phyloP scores from a whole-genome alignment of 2,113 vertebrate species.

The Cygnus buccinator region DNA sequence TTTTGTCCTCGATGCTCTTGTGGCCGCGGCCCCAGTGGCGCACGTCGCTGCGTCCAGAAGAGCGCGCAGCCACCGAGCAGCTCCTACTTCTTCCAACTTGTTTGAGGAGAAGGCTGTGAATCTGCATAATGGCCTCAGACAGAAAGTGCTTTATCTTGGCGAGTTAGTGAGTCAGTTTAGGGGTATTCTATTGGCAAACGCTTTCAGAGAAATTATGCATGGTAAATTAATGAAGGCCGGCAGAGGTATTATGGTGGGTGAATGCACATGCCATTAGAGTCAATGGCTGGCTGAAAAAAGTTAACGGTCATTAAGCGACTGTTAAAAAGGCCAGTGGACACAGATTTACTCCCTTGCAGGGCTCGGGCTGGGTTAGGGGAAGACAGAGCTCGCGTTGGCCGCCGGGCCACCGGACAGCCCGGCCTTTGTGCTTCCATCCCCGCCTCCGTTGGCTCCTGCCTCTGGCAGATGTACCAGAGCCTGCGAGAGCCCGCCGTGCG shows the following conservation, averaged over 20 bases:
- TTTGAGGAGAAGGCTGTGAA: constrained; percentile 60
- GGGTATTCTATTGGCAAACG: constrained; percentile 78
- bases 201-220: constrained; percentile 85
- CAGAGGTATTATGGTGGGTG: constrained; percentile 72
- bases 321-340: constrained; percentile 67
- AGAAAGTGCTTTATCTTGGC: constrained; percentile 72
- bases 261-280: constrained; percentile 76
- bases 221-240: constrained; percentile 78
- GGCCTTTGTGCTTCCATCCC: constrained; percentile 9
- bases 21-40: not conserved
- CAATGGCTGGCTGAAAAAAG: constrained; percentile 75
- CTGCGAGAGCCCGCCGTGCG: not conserved
- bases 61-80: constrained; percentile 1
- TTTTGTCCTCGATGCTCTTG: not conserved
- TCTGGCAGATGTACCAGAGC: constrained; percentile 23
- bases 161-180: constrained; percentile 71
- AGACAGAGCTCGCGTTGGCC: constrained; percentile 42
- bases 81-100: constrained; percentile 61
- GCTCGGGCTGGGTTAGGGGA: constrained; percentile 53
- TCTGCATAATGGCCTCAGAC: constrained; percentile 65
- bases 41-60: constrained; percentile 21
- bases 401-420: constrained; percentile 27
- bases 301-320: constrained; percentile 74
- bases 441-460: constrained; percentile 28
- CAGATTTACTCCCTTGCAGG: constrained; percentile 47